These are phyloP conservation scores for Isichthys henryi DNA, from an alignment of 2,113 vertebrate species.

Conservation along the genomic window DNA sequence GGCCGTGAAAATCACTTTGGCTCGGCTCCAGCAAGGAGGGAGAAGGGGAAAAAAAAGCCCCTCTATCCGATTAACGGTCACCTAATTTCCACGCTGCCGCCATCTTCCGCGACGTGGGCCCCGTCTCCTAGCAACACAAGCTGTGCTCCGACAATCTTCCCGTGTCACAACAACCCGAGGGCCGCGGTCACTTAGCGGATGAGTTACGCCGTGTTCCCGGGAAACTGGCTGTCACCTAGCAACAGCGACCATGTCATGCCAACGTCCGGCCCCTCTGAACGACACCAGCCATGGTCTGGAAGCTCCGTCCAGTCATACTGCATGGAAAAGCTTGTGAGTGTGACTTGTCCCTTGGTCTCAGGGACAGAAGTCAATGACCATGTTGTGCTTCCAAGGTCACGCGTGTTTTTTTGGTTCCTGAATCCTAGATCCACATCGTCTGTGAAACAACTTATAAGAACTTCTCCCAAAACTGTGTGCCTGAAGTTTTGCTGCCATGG, in stretches of 20 bases:
- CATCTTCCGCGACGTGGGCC: not conserved
- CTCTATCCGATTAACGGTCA: constrained; percentile 16
- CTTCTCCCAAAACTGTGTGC: constrained; percentile 32
- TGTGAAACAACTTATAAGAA: not conserved
- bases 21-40: not conserved
- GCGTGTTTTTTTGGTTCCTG: not conserved
- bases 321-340: not conserved
- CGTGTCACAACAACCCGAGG: not conserved
- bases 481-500: constrained; percentile 50
- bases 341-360: not conserved
- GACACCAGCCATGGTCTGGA: not conserved
- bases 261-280: constrained; percentile 1
- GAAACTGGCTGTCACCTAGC: not conserved
- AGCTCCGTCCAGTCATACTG: not conserved
- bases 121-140: not conserved
- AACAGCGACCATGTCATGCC: constrained; percentile 11
- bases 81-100: constrained; percentile 10
- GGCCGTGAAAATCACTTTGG: not conserved
- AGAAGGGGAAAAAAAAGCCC: not conserved
- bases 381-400: not conserved
- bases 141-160: not conserved
- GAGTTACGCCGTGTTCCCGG: not conserved
- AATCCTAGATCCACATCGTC: not conserved
- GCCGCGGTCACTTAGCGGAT: not conserved
- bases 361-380: not conserved